These are phyloP conservation scores for Huso huso DNA, from an alignment of 2,797 vertebrate genomes.

Conservation along the genomic window DNA sequence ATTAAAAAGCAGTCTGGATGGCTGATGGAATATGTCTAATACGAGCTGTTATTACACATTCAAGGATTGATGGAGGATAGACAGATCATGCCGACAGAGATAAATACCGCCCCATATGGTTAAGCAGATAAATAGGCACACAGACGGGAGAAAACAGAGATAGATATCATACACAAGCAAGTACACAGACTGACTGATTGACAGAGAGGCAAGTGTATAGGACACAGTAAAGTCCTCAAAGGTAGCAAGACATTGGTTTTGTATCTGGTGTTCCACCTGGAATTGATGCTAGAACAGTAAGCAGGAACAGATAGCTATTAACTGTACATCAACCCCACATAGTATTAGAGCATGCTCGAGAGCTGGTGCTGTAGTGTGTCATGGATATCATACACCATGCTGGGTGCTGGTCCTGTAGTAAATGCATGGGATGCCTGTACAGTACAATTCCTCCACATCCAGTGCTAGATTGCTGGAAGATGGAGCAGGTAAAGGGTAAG, in stretches of 20 bases:
- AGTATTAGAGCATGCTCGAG: too few relatives aligned
- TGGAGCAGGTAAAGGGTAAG: not conserved
- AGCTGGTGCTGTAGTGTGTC: too few relatives aligned
- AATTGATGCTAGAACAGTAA: too few relatives aligned
- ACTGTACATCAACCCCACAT: too few relatives aligned
- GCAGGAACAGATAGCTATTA: too few relatives aligned
- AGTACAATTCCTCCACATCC: too few relatives aligned
- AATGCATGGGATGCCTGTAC: too few relatives aligned
- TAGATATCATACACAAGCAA: not conserved
- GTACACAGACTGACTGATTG: not conserved
- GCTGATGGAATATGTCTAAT: constrained; percentile 6
- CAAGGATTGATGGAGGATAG: constrained; percentile 37
- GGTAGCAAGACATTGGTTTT: too few relatives aligned
- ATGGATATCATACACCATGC: too few relatives aligned
- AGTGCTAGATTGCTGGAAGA: not conserved
- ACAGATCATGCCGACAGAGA: constrained; percentile 30
- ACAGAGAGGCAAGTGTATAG: not conserved
- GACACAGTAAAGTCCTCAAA: too few relatives aligned
- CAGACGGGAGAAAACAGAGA: constrained; percentile 21
- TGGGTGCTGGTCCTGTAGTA: too few relatives aligned
- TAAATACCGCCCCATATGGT: constrained; percentile 12
- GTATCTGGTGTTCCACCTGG: too few relatives aligned
- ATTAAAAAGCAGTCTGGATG: constrained; percentile 30
- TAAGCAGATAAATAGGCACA: constrained; percentile 18
- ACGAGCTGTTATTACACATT: constrained; percentile 36